A percentile compares a stretch with the other conserved stretches of the same genome.
Conservation (phyloP, 2,888 invertebrate species). For the Brachypterus glaber region DNA sequence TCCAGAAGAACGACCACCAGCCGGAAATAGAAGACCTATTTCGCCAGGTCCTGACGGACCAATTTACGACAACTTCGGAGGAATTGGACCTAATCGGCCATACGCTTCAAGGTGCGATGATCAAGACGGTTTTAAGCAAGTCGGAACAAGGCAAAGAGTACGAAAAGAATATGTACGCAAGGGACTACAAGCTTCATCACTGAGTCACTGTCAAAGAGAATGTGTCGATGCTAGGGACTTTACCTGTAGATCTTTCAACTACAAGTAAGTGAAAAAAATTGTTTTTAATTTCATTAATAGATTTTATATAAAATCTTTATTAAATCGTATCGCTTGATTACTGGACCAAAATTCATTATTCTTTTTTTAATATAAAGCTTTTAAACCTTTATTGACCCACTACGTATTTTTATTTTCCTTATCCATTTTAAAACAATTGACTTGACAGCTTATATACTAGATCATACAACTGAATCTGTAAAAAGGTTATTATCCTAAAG, state of each 20-base stretch:
- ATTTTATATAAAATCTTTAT: constrained; percentile 4
- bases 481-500: neutral
- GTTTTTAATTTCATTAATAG: neutral
- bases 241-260: constrained; percentile 80
- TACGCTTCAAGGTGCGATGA: constrained; percentile 64
- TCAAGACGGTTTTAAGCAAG: constrained; percentile 71
- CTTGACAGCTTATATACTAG: no score
- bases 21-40: constrained; percentile 27
- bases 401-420: no score
- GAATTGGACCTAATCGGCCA: constrained; percentile 37
- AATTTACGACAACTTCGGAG: constrained; percentile 37
- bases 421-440: no score
- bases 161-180: constrained; percentile 68
- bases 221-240: constrained; percentile 77
- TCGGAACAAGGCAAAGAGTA: constrained; percentile 67
- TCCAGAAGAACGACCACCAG: constrained; percentile 21
- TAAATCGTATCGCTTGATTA: no score
- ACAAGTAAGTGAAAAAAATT: constrained; percentile 47
- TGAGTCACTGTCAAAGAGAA: constrained; percentile 75
- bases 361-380: no score
- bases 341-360: no score
- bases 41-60: constrained; percentile 39
- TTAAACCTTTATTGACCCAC: no score
- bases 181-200: constrained; percentile 60
- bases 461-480: no score